phyloP scores from a whole-genome alignment of 2,797 vertebrate genomes.

The Acridotheres tristis region DNA sequence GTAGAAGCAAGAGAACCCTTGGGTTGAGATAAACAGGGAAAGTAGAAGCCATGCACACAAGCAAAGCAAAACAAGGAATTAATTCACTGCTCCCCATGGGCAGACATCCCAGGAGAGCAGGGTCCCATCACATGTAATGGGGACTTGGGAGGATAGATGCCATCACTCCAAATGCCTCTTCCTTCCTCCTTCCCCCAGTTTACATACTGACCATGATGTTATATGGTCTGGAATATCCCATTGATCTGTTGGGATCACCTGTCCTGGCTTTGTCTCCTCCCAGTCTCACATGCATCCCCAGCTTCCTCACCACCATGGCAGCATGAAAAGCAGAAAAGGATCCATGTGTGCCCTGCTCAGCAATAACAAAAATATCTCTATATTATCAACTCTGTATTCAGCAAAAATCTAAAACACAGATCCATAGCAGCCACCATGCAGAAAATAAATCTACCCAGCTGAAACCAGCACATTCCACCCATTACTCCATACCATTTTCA shows the following conservation, averaged over 20 bases:
- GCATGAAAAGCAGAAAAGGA: not conserved
- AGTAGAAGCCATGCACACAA: not conserved
- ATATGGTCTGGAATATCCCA: not conserved
- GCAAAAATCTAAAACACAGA: not conserved
- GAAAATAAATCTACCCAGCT: not conserved
- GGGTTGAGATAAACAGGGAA: not conserved
- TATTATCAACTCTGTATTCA: not conserved
- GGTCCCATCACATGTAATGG: accelerated
- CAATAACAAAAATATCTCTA: not conserved
- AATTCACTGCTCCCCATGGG: accelerated
- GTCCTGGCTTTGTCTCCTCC: not conserved
- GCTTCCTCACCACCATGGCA: not conserved
- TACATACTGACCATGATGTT: not conserved
- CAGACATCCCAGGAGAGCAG: not conserved
- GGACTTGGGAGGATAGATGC: not conserved
- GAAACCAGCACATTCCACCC: not conserved
- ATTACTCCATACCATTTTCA: not conserved
- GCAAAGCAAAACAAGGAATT: not conserved
- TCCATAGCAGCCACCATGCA: not conserved
- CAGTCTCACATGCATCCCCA: not conserved
- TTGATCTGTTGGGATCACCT: not conserved
- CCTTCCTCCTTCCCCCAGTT: not conserved
- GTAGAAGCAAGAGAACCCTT: not conserved
- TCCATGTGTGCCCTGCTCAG: not conserved
- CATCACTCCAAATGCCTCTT: not conserved